Evolutionary conservation across 2,113 vertebrate species (phyloP).

Genomic region (Marmota monax): DNA sequence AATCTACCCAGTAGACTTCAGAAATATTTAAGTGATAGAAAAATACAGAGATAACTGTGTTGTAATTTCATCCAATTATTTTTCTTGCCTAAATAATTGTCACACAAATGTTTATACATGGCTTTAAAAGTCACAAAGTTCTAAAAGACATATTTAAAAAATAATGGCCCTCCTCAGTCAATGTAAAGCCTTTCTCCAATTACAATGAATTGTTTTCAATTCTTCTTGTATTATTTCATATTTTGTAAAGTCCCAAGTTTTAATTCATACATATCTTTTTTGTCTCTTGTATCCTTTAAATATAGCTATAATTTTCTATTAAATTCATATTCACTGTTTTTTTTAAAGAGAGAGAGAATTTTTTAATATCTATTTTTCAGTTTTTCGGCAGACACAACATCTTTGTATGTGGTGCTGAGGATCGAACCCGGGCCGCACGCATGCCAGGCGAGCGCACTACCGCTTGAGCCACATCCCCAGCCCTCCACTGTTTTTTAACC

Average conservation of each 20-base stretch:
- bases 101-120: not conserved
- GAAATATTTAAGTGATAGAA: not conserved
- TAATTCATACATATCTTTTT: not conserved
- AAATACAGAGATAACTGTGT: not conserved
- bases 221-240: not conserved
- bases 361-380: no score
- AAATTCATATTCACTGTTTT: not conserved
- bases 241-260: constrained; percentile 38
- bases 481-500: not conserved
- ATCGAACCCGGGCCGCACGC: no score
- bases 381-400: no score
- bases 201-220: not conserved
- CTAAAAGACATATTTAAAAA: not conserved
- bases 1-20: constrained; percentile 40
- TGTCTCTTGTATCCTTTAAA: not conserved
- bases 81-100: not conserved
- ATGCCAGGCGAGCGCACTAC: no score
- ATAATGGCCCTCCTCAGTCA: not conserved
- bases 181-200: not conserved
- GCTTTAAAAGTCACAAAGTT: constrained; percentile 31
- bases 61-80: constrained; percentile 21
- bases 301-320: constrained; percentile 6
- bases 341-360: no score
- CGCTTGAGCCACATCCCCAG: no score
- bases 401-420: no score